Conservation (phyloP, 2,888 invertebrate species). For the Mayetiola destructor region DNA sequence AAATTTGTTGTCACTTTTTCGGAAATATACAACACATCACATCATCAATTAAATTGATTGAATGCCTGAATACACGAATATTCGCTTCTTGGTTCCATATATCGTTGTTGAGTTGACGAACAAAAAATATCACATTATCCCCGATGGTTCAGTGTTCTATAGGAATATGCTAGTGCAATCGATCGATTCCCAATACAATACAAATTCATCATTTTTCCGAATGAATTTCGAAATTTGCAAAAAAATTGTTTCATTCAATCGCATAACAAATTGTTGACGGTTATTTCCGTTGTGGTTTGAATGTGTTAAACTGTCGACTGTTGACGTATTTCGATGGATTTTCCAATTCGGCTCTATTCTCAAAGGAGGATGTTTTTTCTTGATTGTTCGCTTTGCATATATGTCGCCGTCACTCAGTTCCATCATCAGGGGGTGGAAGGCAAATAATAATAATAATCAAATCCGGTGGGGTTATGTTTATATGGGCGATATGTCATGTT, state of each 20-base stretch:
- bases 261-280: not conserved
- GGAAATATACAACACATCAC: too few species aligned
- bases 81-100: too few species aligned
- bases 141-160: not conserved
- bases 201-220: conserved; percentile 5
- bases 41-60: conserved; percentile 12
- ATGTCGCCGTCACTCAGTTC: too few species aligned
- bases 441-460: too few species aligned
- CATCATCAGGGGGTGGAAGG: too few species aligned
- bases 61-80: not conserved
- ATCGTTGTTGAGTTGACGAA: too few species aligned
- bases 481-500: too few species aligned
- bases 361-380: not conserved
- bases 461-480: not conserved
- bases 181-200: conserved; percentile 4
- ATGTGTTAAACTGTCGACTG: not conserved
- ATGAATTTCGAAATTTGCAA: not conserved
- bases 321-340: too few species aligned
- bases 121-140: not conserved
- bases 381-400: not conserved
- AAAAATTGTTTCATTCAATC: not conserved
- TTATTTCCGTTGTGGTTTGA: too few species aligned
- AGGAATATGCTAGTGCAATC: not conserved
- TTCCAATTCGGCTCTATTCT: too few species aligned
- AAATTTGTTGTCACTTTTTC: too few species aligned